phyloP scores from a whole-genome alignment of 2,888 invertebrate genomes.

The Mayetiola destructor region DNA sequence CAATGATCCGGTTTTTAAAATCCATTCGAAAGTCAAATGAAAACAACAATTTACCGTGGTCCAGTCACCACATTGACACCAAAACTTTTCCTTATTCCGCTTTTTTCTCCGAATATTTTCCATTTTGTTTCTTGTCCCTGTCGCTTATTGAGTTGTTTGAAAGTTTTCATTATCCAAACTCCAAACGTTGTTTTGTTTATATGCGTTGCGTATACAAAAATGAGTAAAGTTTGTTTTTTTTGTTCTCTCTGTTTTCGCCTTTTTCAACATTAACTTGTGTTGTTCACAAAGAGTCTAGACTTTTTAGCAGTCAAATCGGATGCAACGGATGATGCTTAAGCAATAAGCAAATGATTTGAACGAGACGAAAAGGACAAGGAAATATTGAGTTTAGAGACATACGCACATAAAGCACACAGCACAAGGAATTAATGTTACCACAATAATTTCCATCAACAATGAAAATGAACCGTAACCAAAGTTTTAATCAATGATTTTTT shows the following conservation, averaged over 20 bases:
- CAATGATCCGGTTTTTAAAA: no score
- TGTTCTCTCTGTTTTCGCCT: no score
- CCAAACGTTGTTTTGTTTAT: not conserved
- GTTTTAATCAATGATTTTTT: slow-evolving; percentile 9
- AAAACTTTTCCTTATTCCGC: no score
- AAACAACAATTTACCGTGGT: no score
- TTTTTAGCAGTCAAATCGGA: slow-evolving; percentile 7
- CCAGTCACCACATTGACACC: no score
- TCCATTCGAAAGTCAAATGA: no score
- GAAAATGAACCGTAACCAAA: not conserved
- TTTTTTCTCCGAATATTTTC: not conserved
- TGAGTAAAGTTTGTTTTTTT: no score
- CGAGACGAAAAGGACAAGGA: not conserved
- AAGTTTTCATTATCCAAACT: slow-evolving; percentile 4
- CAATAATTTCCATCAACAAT: not conserved
- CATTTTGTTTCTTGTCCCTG: not conserved
- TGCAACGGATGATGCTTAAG: no score
- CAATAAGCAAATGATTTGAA: not conserved
- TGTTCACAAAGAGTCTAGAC: slow-evolving; percentile 8
- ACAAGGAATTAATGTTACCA: not conserved
- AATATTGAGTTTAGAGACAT: not conserved
- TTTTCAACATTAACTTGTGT: no score
- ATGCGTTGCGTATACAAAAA: not conserved
- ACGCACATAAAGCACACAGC: not conserved
- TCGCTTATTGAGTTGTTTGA: not conserved